Evolutionary conservation across 2,113 vertebrate genomes (phyloP).

Genomic region (Diadophis punctatus): DNA sequence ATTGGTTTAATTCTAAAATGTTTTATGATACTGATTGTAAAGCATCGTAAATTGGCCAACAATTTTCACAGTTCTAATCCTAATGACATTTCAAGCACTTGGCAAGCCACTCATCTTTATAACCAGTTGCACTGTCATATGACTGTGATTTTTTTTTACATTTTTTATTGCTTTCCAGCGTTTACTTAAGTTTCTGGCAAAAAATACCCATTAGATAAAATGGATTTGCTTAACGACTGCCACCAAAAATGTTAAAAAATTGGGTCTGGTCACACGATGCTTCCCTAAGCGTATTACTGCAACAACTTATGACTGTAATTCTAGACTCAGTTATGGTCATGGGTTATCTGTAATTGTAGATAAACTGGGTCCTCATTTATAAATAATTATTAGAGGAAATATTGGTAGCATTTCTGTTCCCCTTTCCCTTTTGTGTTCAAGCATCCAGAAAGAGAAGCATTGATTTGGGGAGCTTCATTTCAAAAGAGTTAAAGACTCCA

Average conservation of each 20-base stretch:
- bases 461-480: neutral
- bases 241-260: neutral
- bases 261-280: neutral
- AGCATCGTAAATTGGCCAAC: neutral
- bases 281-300: neutral
- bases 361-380: neutral
- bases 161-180: neutral
- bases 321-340: too few species aligned
- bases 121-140: neutral
- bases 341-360: neutral
- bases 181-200: neutral
- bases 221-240: neutral
- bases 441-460: neutral
- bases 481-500: neutral
- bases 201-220: neutral
- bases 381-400: neutral
- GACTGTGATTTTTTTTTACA: neutral
- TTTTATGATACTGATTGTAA: neutral
- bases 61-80: neutral
- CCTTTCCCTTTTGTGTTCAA: neutral
- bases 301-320: too few species aligned
- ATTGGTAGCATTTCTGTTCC: neutral
- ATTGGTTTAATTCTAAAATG: neutral
- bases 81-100: neutral
- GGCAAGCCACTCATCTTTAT: neutral